Base-by-base conservation (phyloP, 2,113 vertebrate genomes). In the Pluvianellus socialis region DNA sequence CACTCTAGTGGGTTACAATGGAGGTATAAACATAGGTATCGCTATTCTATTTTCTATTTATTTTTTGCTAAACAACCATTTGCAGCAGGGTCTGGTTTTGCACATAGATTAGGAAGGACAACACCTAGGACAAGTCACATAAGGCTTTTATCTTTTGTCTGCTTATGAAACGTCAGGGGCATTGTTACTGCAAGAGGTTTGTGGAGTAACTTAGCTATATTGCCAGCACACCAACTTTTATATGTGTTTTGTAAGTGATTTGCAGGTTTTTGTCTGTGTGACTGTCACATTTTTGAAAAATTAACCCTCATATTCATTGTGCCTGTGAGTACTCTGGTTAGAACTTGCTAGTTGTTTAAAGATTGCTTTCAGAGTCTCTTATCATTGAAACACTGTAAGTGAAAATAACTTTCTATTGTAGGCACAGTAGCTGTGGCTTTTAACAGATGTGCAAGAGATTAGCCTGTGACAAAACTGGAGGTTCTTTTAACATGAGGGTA, bases 371-470 rank as follows among this genome's bases (percentile, higher is more conserved):
- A 75, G 28, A 38, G 7, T 59, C n/a, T 91, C 18, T 66, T 17
- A 40, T 59, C 5, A 20, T 2, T 87, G 38, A 58, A 94, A 91
- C 94, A 45, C 32, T 53, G 3, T 27, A 26, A 18, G 19, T 58
- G 63, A 88, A 82, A 61, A 56, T 73, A 52, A 45, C 7, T 24
- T 59, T 56, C 16, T 77, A 2, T 58, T 70, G 26, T 3, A 70
- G 55, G 21, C 27, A 49, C 28, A 63, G n/a, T 66, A 72, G 35
- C 49, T 1, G 0, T 53, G 53, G 35, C 23, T 35, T 66, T 0
- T 79, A 74, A 63, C 17, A 62, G 28, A 50, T 49, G 3, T 28
- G 18, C 24, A 59, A 73, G n/a, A 52, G 56, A n/a, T 50, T 53
- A 74, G 32, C 18, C 23, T 77, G 7, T 61, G 58, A 45, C 28